Evolutionary conservation across 2,888 invertebrate species (phyloP), one percentile per base, ranked within the genome.

Genomic region (Erannis defoliaria): DNA sequence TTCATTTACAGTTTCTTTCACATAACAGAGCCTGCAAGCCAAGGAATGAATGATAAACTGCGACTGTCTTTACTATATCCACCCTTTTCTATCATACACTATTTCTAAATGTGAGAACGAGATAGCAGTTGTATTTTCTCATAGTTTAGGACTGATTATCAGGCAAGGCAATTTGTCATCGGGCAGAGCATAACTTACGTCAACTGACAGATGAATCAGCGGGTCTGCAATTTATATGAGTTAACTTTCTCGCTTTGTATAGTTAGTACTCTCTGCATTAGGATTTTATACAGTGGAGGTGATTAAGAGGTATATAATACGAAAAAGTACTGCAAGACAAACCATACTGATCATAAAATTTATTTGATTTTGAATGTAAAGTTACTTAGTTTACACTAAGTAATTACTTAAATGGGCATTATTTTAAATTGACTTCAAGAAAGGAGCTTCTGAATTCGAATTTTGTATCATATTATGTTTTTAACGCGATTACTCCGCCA

Each of bases 141-240:
- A 56, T 64, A 57, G 55, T 42, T 60, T 66, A 42, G 63, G 65
- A 64, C 66, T 67, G 62, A 65, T 67, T 70, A 70, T 68, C 65
- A 65, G 60, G 59, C 59, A 55, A 62, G 69, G 80, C 77, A 77
- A 81, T 87, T 80, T 84, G 80, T 89, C 86, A 86, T 74, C 72
- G 72, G 67, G 67, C 66, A 67, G 71, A 71, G 75, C 82, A 82
- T 87, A 85, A 86, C 81, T 86, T 86, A 84, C 75, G 71, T 64
- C 46, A 62, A 67, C 68, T 70, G 82, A 79, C 83, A 78, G 80
- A 80, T 79, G 84, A 86, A 80, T 85, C 82, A 84, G 81, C 83
- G 76, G 74, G 77, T 78, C 67, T 58, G 67, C 67, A 76, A 86
- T 88, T 88, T 88, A 88, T 86, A 76, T 67, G 70, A 76, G 74